These are phyloP conservation scores for Apistogramma diplotaenia DNA, from an alignment of 2,113 vertebrate genomes.

Conservation along the genomic window DNA sequence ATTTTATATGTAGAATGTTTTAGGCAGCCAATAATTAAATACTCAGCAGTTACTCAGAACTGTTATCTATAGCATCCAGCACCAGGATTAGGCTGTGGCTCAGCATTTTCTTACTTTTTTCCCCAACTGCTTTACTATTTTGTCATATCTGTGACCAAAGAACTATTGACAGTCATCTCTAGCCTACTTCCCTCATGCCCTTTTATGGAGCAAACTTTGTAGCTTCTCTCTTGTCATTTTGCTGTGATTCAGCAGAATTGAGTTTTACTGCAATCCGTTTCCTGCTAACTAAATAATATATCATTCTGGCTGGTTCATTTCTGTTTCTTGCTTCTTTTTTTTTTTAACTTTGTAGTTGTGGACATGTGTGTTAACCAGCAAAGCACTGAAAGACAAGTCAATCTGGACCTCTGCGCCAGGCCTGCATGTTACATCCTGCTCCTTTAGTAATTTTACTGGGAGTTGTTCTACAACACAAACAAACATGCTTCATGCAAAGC, in stretches of 20 bases:
- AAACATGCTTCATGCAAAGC: not conserved
- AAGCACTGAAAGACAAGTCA: not conserved
- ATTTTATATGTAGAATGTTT: not conserved
- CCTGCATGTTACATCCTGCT: slow-evolving; percentile 14
- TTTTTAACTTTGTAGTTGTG: not conserved
- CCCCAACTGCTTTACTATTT: not conserved
- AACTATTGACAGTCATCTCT: not conserved
- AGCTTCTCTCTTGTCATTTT: not conserved
- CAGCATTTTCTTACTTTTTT: too few species aligned
- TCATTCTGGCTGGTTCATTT: not conserved
- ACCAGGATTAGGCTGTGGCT: too few species aligned
- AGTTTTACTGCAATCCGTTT: not conserved
- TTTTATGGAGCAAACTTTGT: not conserved
- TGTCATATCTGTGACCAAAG: not conserved
- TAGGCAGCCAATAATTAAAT: not conserved
- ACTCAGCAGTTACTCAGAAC: not conserved
- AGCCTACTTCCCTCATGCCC: not conserved
- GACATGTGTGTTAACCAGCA: not conserved
- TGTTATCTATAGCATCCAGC: not conserved
- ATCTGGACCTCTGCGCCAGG: not conserved
- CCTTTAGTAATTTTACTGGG: not conserved
- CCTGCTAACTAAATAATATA: not conserved
- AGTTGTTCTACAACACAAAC: not conserved
- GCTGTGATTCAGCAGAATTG: not conserved
- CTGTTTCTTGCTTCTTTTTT: not conserved